These are phyloP conservation scores for Microctonus brassicae DNA, from an alignment of 2,888 invertebrate genomes.

Conservation along the genomic window DNA sequence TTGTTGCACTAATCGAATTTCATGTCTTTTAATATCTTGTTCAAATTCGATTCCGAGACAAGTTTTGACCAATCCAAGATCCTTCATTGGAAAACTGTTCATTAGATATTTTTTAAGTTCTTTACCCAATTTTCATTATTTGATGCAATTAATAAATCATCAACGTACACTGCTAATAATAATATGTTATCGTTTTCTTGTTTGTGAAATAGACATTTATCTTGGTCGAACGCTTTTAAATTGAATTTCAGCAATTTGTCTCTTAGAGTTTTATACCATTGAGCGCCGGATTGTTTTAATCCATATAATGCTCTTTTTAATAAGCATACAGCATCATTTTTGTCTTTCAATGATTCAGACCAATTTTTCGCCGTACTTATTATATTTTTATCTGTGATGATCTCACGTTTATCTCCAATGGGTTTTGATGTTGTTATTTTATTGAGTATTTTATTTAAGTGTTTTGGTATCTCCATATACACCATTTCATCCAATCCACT, in stretches of 20 bases:
- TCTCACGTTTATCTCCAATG: not conserved
- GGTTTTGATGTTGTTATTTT: conserved; percentile 1
- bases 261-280: conserved; percentile 26
- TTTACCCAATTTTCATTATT: not conserved
- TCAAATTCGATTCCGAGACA: not conserved
- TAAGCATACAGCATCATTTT: conserved; percentile 24
- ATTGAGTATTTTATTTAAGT: conserved; percentile 14
- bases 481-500: conserved; percentile 37
- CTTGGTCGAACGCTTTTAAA: conserved; percentile 14
- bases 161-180: not conserved
- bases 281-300: conserved; percentile 28
- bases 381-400: not conserved
- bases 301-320: conserved; percentile 36
- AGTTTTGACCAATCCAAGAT: not conserved
- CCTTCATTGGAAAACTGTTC: not conserved
- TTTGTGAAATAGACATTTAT: conserved; percentile 27
- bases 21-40: not conserved
- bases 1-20: not conserved
- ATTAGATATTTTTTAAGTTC: not conserved
- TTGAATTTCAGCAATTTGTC: conserved; percentile 11
- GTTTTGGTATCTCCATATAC: conserved; percentile 40
- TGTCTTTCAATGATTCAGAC: conserved; percentile 7
- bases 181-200: not conserved
- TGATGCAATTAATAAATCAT: not conserved
- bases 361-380: conserved; percentile 26